Base-by-base conservation (phyloP, 2,888 invertebrate species). In the Noctua janthina region DNA sequence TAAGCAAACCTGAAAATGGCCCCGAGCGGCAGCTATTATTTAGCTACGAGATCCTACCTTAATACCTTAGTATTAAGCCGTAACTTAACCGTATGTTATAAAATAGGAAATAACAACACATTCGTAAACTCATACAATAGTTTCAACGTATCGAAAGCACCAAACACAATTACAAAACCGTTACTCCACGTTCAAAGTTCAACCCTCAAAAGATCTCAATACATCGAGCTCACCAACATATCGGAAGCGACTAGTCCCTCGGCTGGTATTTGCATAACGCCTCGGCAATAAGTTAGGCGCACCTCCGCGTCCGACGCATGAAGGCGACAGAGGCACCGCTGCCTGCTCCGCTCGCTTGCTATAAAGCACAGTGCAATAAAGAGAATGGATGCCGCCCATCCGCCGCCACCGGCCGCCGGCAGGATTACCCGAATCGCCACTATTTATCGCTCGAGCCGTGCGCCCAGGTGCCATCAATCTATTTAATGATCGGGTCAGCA, bases 401-500 rank as follows among this genome's bases (percentile, higher is more conserved):
- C 95, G 93, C 94, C 94, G 95, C 92, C 94, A 91, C 83, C 90
- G 88, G 89, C 90, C 96, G 95, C 96, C 93, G 94, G 94, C 94
- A 92, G 96, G 96, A 96, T 97, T 97, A 97, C 95, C 95, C 94
- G 96, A 96, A 96, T 96, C 96, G 96, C 96, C 97, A 96, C 97
- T 97, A 97, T 97, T 96, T 97, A 97, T 97, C 96, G 97, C 96
- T 94, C 94, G 93, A 95, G 96, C 95, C 96, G 95, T 95, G 95
- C 96, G 95, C 96, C 96, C 97, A 97, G 97, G 97, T 96, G 96
- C 97, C 94, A 97, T 97, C 97, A 96, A 97, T 97, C 97, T 97
- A 95, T 96, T 96, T 97, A 97, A 97, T 96, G 97, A 97, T 96
- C 96, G 96, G 97, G 96, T 97, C 97, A 96, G 97, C 97, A 95